phyloP scores from a whole-genome alignment of 1,140 invertebrate species.

The Orussus abietinus region DNA sequence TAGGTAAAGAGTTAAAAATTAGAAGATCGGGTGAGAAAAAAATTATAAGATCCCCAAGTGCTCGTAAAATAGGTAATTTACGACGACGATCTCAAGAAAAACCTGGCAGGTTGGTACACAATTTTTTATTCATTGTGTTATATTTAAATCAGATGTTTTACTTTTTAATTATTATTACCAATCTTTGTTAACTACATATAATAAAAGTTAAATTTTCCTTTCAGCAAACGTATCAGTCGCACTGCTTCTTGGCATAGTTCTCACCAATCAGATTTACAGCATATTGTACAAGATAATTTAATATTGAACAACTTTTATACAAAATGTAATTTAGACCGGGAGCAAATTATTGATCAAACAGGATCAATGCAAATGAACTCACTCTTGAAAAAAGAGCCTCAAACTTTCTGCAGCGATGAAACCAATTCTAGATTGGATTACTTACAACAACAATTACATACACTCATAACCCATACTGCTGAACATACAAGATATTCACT shows the following conservation, averaged over 20 bases:
- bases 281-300: neutral
- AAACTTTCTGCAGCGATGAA: conserved; percentile 35
- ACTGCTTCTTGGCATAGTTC: conserved; percentile 38
- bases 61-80: conserved; percentile 72
- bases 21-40: conserved; percentile 63
- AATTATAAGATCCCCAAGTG: conserved; percentile 74
- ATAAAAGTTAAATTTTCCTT: conserved; percentile 12
- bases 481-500: conserved; percentile 32
- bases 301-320: conserved; percentile 16
- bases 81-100: conserved; percentile 63
- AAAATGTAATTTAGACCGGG: too few species aligned
- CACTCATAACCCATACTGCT: conserved; percentile 35
- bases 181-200: conserved; percentile 5
- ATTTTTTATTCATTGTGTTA: neutral
- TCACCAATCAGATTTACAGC: conserved; percentile 12
- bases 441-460: conserved; percentile 38
- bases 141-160: conserved; percentile 6
- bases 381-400: too few species aligned
- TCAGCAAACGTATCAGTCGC: conserved; percentile 33
- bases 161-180: neutral
- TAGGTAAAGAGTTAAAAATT: conserved; percentile 72
- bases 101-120: conserved; percentile 29
- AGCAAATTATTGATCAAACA: too few species aligned
- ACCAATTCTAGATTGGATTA: conserved; percentile 38
- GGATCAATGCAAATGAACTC: too few species aligned